These are phyloP conservation scores for Sterrhoptilus dennistouni DNA, from an alignment of 2,113 vertebrate genomes.

Conservation along the genomic window DNA sequence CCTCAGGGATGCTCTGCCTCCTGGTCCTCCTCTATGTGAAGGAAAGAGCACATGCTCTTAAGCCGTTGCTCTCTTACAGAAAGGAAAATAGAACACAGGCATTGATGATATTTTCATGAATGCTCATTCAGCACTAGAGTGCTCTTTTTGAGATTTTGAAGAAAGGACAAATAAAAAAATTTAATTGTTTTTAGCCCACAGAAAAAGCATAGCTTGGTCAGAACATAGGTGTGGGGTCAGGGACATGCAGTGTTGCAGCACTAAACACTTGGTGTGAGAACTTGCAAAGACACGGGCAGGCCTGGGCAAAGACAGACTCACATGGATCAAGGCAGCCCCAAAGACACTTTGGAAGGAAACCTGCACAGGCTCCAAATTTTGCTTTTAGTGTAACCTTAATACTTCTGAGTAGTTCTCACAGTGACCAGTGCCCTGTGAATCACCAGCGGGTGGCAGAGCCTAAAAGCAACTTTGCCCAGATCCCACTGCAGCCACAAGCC, in stretches of 20 bases:
- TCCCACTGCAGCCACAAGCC: neutral
- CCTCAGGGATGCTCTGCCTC: neutral
- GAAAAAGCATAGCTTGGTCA: neutral
- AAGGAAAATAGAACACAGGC: neutral
- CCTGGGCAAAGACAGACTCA: neutral
- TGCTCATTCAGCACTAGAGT: neutral
- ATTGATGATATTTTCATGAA: neutral
- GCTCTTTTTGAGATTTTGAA: neutral
- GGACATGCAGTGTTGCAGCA: neutral
- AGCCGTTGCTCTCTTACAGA: neutral
- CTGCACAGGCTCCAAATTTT: neutral
- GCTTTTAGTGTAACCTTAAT: neutral
- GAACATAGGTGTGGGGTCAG: neutral
- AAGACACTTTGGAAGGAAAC: neutral
- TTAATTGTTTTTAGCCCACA: neutral
- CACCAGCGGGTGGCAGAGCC: neutral
- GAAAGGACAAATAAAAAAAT: neutral
- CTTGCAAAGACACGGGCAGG: neutral
- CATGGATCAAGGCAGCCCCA: neutral
- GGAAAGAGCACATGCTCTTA: neutral
- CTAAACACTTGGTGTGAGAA: neutral
- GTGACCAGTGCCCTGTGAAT: neutral
- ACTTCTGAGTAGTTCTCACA: neutral
- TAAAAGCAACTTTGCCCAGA: neutral
- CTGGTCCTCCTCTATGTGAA: accelerated